A percentile compares a stretch with the other conserved stretches of the same genome.
phyloP scores from a whole-genome alignment of 2,888 invertebrate genomes.

The Tachina fera region DNA sequence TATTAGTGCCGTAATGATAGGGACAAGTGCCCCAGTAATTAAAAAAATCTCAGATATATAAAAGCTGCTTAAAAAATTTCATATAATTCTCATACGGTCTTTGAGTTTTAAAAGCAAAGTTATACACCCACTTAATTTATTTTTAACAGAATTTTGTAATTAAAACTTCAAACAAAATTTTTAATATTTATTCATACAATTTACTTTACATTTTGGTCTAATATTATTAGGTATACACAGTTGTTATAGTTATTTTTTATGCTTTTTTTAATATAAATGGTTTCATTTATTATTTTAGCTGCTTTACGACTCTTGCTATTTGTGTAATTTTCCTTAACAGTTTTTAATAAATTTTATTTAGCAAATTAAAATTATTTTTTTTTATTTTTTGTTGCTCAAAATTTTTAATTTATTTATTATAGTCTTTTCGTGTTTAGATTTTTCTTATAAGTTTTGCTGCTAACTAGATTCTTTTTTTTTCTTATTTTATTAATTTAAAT shows the following conservation, averaged over 20 bases:
- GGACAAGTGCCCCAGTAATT: too few species aligned
- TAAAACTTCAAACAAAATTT: too few species aligned
- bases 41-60: too few species aligned
- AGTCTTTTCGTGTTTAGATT: constrained; percentile 61
- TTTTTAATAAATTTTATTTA: constrained; percentile 10
- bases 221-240: constrained; percentile 66
- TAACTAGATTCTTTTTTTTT: constrained; percentile 60
- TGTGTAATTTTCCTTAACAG: constrained; percentile 1
- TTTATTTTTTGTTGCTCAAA: neutral
- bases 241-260: constrained; percentile 32
- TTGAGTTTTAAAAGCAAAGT: too few species aligned
- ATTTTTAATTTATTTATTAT: constrained; percentile 44
- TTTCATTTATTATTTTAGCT: constrained; percentile 26
- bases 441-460: constrained; percentile 57
- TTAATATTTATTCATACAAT: neutral
- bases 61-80: too few species aligned
- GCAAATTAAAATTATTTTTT: constrained; percentile 3
- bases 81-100: too few species aligned
- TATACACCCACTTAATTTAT: too few species aligned
- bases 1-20: too few species aligned
- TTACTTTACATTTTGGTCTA: constrained; percentile 55
- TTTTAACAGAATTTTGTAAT: too few species aligned
- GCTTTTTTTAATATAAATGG: constrained; percentile 9
- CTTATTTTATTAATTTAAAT: constrained; percentile 3
- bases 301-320: constrained; percentile 16